These are phyloP conservation scores for Eremophila alpestris DNA, from an alignment of 2,797 vertebrate species.

Conservation along the genomic window DNA sequence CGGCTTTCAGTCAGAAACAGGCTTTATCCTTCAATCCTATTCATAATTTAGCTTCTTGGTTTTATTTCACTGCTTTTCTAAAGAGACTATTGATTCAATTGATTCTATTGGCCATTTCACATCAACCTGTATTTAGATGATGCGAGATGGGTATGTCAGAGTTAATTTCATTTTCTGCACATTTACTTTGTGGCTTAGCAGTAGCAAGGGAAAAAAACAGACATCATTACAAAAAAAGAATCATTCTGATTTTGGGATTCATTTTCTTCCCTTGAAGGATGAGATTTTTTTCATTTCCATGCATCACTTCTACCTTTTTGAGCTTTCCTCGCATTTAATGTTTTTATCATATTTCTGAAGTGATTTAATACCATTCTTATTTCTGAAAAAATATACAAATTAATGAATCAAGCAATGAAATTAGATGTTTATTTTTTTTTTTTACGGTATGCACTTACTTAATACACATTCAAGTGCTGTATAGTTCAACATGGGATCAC, in stretches of 20 bases:
- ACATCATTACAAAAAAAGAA: background rate
- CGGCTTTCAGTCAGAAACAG: background rate
- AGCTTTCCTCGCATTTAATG: background rate
- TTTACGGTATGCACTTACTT: background rate
- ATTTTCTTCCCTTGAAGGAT: background rate
- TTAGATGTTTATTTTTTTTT: background rate
- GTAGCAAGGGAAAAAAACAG: background rate
- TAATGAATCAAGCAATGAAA: background rate
- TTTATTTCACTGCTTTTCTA: background rate
- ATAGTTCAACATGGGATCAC: background rate
- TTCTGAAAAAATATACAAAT: background rate
- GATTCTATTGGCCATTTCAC: background rate
- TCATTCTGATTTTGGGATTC: background rate
- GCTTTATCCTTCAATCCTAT: background rate
- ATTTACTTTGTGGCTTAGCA: background rate
- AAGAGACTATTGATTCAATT: background rate
- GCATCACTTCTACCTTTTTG: background rate
- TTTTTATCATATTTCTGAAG: background rate
- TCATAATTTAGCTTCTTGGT: background rate
- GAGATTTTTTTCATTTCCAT: background rate
- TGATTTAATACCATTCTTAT: background rate
- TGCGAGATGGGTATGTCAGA: background rate
- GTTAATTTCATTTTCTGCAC: background rate
- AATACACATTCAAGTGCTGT: background rate
- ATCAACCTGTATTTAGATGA: background rate